Conservation (phyloP, 2,113 vertebrate genomes). For the Helogale parvula region DNA sequence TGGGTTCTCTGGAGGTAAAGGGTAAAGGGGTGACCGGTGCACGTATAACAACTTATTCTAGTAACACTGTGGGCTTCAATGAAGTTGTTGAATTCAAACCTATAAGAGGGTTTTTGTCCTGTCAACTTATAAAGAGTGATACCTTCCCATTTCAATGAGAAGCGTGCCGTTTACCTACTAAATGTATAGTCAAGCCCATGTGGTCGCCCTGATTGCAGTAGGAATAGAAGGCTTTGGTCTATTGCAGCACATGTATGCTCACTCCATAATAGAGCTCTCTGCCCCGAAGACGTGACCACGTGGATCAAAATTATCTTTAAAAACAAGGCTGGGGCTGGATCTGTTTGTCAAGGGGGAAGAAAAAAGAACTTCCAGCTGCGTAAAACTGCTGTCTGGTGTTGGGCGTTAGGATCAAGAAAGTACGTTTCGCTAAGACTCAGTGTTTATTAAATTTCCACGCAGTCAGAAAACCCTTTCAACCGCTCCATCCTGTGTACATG, state of each 20-base stretch:
- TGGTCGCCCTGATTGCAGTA: too few species aligned
- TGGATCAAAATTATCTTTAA: neutral
- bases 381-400: neutral
- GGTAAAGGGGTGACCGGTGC: neutral
- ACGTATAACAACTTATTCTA: neutral
- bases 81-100: neutral
- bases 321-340: neutral
- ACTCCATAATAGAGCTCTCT: neutral
- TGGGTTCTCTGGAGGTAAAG: neutral
- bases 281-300: accelerated
- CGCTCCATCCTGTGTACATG: neutral
- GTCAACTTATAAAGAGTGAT: neutral
- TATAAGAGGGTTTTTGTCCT: neutral
- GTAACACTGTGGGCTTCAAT: neutral
- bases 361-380: neutral
- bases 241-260: neutral
- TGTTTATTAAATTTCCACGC: neutral
- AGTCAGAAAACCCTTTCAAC: neutral
- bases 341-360: neutral
- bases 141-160: neutral
- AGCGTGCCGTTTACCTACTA: neutral
- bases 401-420: neutral
- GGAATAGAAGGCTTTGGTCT: neutral
- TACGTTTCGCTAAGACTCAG: neutral
- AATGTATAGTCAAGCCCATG: neutral